Conservation (phyloP, 2,888 invertebrate species). For the Synergus gifuensis region DNA sequence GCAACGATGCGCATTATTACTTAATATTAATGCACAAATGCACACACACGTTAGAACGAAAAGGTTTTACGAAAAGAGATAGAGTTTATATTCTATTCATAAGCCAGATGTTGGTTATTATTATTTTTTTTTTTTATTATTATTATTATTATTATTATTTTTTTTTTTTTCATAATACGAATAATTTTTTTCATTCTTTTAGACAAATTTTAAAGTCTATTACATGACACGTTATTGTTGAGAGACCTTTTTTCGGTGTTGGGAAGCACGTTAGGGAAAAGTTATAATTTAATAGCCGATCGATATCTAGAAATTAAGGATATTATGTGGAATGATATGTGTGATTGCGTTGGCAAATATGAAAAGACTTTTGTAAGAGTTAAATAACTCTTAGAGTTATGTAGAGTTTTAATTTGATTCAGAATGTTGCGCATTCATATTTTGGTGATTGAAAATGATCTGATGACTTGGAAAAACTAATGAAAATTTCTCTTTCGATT, state of each 20-base stretch:
- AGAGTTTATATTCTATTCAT: conserved; percentile 41
- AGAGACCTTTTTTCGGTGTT: conserved; percentile 65
- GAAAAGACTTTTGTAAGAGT: conserved; percentile 7
- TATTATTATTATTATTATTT: too few species aligned
- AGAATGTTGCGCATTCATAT: neutral
- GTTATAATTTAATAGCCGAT: conserved; percentile 53
- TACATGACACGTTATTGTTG: conserved; percentile 54
- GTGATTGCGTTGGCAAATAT: conserved; percentile 25
- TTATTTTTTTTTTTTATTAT: conserved; percentile 5
- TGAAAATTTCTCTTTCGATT: conserved; percentile 1
- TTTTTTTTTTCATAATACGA: conserved; percentile 36
- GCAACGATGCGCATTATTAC: conserved; percentile 34
- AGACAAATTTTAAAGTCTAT: conserved; percentile 39
- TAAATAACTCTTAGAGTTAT: neutral
- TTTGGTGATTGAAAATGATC: conserved; percentile 32
- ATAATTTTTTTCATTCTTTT: conserved; percentile 40
- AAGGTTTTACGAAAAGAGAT: conserved; percentile 45
- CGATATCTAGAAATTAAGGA: conserved; percentile 42
- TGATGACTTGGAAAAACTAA: conserved; percentile 24
- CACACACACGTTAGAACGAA: conserved; percentile 49
- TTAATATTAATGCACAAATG: conserved; percentile 46
- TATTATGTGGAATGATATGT: conserved; percentile 46
- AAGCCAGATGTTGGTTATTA: conserved; percentile 29
- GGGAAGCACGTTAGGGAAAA: conserved; percentile 61
- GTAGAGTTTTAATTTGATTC: neutral